Evolutionary conservation across 2,888 invertebrate genomes (phyloP), one percentile per base, ranked within the genome.

Genomic region (Gymnoscelis rufifasciata): DNA sequence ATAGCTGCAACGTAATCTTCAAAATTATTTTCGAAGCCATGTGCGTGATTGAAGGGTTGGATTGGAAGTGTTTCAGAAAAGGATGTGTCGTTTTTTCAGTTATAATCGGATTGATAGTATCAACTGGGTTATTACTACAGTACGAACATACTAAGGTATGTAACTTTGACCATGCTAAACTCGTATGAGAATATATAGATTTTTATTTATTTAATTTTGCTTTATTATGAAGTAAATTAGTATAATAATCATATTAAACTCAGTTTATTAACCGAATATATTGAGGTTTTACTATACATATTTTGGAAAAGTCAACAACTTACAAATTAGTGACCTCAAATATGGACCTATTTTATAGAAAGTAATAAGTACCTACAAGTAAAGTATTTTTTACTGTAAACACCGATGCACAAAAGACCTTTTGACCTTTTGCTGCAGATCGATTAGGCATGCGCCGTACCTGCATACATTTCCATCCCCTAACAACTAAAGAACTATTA

Each of bases 391-490:
- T n/a, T n/a, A n/a, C n/a, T n/a, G n/a, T n/a, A n/a, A n/a, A n/a
- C n/a, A n/a, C n/a, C n/a, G n/a, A n/a, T n/a, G n/a, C n/a, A n/a
- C n/a, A n/a, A 19, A 35, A 7, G 10, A 7, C n/a, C 33, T 10
- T 33, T n/a, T 35, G 35, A 35, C 31, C 30, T 26, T 30, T 26
- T 14, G 8, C 10, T 11, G 43, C 41, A 52, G 43, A 58, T 58
- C 57, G 55, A 42, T 29, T 44, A 50, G 44, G 47, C 57, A 56
- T 58, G 57, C 57, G 57, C 56, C 14, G 41, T 49, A 8, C 6
- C 24, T 43, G 30, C 38, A 38, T 31, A 35, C 0, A 7, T 35
- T 35, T 35, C n/a, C 15, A 8, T 35, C 19, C 39, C 13, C 24
- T 7, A 41, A n/a, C n/a, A n/a, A n/a, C n/a, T n/a, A n/a, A n/a